Evolutionary conservation across 2,888 invertebrate genomes (phyloP).

Genomic region (Diplolepis rosae): DNA sequence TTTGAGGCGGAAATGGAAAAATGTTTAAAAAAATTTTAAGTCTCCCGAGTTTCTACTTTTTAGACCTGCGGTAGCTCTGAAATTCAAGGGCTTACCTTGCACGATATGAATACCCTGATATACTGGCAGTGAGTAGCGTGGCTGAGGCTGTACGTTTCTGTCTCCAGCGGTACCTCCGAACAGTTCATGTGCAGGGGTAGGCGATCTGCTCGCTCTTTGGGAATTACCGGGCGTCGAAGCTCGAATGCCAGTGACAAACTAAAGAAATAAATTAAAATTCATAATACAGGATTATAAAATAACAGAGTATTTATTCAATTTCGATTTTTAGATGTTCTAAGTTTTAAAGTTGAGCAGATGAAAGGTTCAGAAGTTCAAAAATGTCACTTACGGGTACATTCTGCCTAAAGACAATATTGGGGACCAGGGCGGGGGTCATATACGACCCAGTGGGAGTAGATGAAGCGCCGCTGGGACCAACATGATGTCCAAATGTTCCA

Average conservation of each 20-base stretch:
- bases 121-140: slow-evolving; percentile 72
- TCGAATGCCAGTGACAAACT: slow-evolving; percentile 66
- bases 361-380: background rate
- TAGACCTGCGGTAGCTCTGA: too few species aligned
- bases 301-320: too few species aligned
- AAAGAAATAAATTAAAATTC: slow-evolving; percentile 21
- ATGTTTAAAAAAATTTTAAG: too few species aligned
- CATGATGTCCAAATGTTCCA: slow-evolving; percentile 66
- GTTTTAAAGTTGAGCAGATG: background rate
- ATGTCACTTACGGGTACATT: slow-evolving; percentile 66
- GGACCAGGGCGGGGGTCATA: slow-evolving; percentile 67
- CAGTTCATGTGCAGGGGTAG: slow-evolving; percentile 69
- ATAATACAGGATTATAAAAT: background rate
- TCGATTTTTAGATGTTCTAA: too few species aligned
- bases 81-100: slow-evolving; percentile 60
- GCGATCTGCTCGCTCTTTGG: slow-evolving; percentile 69
- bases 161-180: slow-evolving; percentile 66
- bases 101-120: slow-evolving; percentile 72
- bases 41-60: too few species aligned
- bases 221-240: slow-evolving; percentile 69
- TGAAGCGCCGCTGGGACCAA: slow-evolving; percentile 63
- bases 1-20: too few species aligned
- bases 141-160: slow-evolving; percentile 68
- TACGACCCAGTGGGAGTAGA: slow-evolving; percentile 66
- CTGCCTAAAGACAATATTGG: slow-evolving; percentile 70